Conservation (phyloP, 1,140 invertebrate species). For the Physella acuta region DNA sequence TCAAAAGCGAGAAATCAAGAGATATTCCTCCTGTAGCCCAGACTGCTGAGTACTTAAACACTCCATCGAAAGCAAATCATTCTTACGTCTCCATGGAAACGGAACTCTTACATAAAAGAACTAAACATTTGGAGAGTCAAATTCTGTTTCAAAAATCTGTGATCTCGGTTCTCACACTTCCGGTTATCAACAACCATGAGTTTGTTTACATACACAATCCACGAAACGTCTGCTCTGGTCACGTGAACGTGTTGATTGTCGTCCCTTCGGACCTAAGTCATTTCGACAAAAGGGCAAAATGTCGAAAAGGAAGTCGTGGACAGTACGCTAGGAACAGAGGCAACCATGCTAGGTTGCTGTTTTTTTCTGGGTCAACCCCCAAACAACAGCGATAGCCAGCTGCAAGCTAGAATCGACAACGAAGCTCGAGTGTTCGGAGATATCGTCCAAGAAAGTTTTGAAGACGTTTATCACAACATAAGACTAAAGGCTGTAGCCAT, state of each 20-base stretch:
- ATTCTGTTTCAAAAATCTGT: background rate
- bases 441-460: conserved; percentile 76
- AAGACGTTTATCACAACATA: conserved; percentile 79
- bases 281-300: background rate
- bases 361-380: conserved; percentile 23
- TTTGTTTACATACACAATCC: conserved; percentile 14
- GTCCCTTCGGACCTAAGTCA: background rate
- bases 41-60: too few species aligned
- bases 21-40: too few species aligned
- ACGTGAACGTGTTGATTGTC: background rate
- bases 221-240: background rate
- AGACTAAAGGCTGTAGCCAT: conserved; percentile 83
- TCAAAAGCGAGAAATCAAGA: too few species aligned
- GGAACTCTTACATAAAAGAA: too few species aligned
- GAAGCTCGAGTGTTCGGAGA: conserved; percentile 71
- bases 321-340: background rate
- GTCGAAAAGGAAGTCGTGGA: background rate
- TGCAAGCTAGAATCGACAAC: conserved; percentile 2
- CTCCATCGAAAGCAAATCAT: too few species aligned
- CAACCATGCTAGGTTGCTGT: conserved; percentile 25
- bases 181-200: conserved; percentile 17
- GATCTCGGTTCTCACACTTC: background rate
- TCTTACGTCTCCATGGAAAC: too few species aligned
- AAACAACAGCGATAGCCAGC: background rate
- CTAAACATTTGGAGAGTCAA: background rate